phyloP scores from a whole-genome alignment of 2,113 vertebrate genomes.

The Atlantisia rogersi region DNA sequence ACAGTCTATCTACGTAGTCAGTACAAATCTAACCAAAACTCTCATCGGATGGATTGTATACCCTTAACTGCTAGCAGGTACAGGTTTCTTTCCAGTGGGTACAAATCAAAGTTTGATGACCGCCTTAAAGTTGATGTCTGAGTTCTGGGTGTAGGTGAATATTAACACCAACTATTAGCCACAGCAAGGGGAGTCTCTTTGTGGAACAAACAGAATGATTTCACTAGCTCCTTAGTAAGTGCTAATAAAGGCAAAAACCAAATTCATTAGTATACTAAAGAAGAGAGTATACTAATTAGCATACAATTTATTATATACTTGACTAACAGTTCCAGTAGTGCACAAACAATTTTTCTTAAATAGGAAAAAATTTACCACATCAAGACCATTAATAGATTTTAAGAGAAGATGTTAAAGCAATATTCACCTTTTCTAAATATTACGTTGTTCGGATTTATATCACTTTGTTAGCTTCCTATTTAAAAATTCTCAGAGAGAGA shows the following conservation, averaged over 20 bases:
- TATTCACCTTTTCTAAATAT: not conserved
- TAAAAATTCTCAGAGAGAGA: not conserved
- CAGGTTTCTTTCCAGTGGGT: not conserved
- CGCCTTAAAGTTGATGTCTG: not conserved
- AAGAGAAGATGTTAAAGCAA: not conserved
- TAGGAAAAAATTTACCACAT: not conserved
- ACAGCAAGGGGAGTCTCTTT: not conserved
- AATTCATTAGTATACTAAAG: not conserved
- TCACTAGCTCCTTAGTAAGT: not conserved
- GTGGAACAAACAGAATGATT: not conserved
- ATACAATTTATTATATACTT: not conserved
- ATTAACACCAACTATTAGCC: not conserved
- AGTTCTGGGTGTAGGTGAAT: not conserved
- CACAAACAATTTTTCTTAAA: not conserved
- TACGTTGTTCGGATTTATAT: not conserved
- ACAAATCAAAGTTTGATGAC: not conserved
- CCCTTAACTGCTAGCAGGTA: not conserved
- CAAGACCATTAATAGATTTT: not conserved
- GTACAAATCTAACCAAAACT: not conserved
- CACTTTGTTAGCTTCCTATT: not conserved
- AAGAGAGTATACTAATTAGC: not conserved
- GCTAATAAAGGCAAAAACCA: not conserved
- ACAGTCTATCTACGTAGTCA: not conserved
- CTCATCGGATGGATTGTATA: not conserved
- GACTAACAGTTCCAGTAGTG: not conserved